Percentiles rank a stretch among this genome's conserved stretches.
phyloP scores from a whole-genome alignment of 2,888 invertebrate species.

The Leptarthrus brevirostris region DNA sequence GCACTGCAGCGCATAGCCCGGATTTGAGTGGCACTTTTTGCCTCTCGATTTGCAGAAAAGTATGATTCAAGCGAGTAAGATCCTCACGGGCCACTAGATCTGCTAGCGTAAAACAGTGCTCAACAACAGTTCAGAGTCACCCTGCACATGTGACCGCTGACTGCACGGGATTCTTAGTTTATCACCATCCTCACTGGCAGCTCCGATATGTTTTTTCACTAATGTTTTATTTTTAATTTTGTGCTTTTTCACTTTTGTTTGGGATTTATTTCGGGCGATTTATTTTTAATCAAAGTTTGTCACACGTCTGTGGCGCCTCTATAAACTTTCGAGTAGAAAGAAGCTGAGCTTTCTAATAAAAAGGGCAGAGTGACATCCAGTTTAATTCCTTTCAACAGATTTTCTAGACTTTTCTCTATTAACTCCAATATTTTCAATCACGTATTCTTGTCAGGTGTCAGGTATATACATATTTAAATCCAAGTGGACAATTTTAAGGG shows the following conservation, averaged over 20 bases:
- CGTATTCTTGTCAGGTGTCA: too few relatives aligned
- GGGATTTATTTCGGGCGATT: slow-evolving; percentile 19
- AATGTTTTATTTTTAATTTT: slow-evolving; percentile 32
- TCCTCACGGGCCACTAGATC: background rate
- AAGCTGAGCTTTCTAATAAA: slow-evolving; percentile 22
- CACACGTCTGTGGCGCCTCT: slow-evolving; percentile 43
- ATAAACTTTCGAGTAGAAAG: slow-evolving; percentile 16
- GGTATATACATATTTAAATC: too few relatives aligned
- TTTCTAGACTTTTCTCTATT: too few relatives aligned
- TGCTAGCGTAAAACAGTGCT: slow-evolving; percentile 1
- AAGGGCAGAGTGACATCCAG: background rate
- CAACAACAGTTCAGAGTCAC: slow-evolving; percentile 9
- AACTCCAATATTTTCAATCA: too few relatives aligned
- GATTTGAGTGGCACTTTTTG: slow-evolving; percentile 38
- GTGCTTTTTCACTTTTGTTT: slow-evolving; percentile 44
- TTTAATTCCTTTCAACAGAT: too few relatives aligned
- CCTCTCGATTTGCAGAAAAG: slow-evolving; percentile 33
- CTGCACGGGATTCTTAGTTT: slow-evolving; percentile 11
- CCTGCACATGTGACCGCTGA: slow-evolving; percentile 4
- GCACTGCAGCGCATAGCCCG: slow-evolving; percentile 25
- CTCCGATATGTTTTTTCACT: slow-evolving; percentile 35
- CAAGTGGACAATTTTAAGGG: too few relatives aligned
- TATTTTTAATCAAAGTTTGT: slow-evolving; percentile 37
- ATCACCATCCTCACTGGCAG: slow-evolving; percentile 37
- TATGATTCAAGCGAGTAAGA: slow-evolving; percentile 42